Conservation (phyloP, 2,113 vertebrate species). For the Phoxinus phoxinus region DNA sequence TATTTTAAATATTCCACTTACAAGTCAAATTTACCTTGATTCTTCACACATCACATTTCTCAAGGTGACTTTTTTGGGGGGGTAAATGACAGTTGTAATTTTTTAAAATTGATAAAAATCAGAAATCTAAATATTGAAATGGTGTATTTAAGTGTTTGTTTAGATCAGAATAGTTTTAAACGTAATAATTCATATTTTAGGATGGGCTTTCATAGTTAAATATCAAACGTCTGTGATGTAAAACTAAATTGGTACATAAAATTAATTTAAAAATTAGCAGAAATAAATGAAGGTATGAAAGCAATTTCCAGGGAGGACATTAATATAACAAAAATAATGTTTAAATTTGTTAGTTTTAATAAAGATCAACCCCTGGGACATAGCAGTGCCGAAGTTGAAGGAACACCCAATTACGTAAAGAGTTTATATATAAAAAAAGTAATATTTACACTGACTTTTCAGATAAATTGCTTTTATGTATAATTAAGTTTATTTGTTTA, state of each 20-base stretch:
- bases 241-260: background rate
- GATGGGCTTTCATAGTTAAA: background rate
- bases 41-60: background rate
- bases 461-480: slow-evolving; percentile 11
- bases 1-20: background rate
- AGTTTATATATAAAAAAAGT: background rate
- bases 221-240: background rate
- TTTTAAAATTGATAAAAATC: background rate
- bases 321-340: background rate
- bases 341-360: background rate
- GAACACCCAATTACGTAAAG: background rate
- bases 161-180: background rate
- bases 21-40: background rate
- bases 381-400: background rate
- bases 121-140: background rate
- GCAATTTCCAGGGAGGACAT: background rate
- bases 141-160: background rate
- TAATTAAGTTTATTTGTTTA: slow-evolving; percentile 29
- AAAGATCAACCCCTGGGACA: background rate
- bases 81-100: background rate
- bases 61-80: background rate
- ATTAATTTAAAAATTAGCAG: background rate
- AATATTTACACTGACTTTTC: background rate
- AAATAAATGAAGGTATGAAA: background rate
- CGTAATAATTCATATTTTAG: background rate